Evolutionary conservation across 1,140 invertebrate species (phyloP).

Genomic region (Papilio xuthus): DNA sequence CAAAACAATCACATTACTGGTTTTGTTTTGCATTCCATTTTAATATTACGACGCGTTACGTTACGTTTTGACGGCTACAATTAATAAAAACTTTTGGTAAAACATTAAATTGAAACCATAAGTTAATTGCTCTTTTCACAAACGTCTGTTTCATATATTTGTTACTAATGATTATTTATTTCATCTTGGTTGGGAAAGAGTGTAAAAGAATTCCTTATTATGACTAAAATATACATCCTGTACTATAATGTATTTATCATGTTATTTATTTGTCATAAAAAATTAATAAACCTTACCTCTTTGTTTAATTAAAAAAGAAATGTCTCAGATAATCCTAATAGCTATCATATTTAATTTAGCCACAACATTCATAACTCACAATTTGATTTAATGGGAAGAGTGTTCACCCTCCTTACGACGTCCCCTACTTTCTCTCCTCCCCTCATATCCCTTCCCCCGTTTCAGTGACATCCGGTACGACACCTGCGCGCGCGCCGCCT

Average conservation of each 20-base stretch:
- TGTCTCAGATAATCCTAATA: background rate
- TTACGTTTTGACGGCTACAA: background rate
- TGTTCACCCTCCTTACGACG: constrained; percentile 34
- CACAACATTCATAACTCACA: background rate
- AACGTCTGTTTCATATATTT: no score
- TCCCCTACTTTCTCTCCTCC: constrained; percentile 38
- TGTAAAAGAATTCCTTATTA: no score
- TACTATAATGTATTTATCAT: no score
- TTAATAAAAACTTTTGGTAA: background rate
- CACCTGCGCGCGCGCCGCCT: constrained; percentile 71
- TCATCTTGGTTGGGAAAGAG: no score
- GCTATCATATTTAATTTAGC: background rate
- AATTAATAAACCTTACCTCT: no score
- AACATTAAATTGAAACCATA: no score
- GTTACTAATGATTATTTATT: no score
- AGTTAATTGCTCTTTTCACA: no score
- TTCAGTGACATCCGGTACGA: constrained; percentile 73
- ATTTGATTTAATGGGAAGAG: background rate
- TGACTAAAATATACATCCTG: no score
- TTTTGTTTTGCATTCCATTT: constrained; percentile 11
- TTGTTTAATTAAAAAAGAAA: background rate
- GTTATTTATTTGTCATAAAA: no score
- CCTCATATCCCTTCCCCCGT: constrained; percentile 45
- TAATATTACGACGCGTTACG: background rate
- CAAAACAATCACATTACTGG: constrained; percentile 13